Evolutionary conservation across 2,888 invertebrate species (phyloP).

Genomic region (Gandaritis pyraliata): DNA sequence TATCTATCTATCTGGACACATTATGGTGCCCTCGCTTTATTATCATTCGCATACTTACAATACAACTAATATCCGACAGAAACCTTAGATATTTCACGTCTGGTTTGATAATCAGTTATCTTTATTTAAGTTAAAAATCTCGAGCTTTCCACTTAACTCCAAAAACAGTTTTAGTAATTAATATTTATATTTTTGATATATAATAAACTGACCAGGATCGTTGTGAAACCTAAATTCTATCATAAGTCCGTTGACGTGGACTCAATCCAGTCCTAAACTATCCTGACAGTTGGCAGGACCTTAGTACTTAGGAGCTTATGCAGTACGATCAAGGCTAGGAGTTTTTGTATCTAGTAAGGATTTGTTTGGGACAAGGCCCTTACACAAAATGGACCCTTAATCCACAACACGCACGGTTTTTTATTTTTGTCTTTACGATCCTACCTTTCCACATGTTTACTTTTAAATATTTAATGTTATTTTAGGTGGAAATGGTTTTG

Average conservation of each 20-base stretch:
- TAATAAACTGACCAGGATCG: too few relatives aligned
- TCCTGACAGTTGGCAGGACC: not conserved
- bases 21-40: too few relatives aligned
- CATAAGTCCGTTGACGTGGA: not conserved
- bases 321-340: constrained; percentile 3
- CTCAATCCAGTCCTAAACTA: not conserved
- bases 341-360: constrained; percentile 9
- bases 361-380: constrained; percentile 17
- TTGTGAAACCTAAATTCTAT: not conserved
- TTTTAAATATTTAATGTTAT: constrained; percentile 22
- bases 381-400: constrained; percentile 8
- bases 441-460: constrained; percentile 9
- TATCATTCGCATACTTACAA: too few relatives aligned
- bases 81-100: too few relatives aligned
- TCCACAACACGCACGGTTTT: constrained; percentile 10
- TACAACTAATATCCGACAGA: too few relatives aligned
- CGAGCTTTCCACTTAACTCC: too few relatives aligned
- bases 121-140: too few relatives aligned
- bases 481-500: constrained; percentile 69
- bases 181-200: too few relatives aligned
- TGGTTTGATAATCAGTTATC: too few relatives aligned
- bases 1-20: too few relatives aligned
- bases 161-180: too few relatives aligned
- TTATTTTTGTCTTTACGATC: constrained; percentile 9
- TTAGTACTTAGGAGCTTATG: not conserved